Percentiles rank a stretch among this genome's conserved stretches.
Conservation (phyloP, 2,888 invertebrate species). For the Tenodera sinensis region DNA sequence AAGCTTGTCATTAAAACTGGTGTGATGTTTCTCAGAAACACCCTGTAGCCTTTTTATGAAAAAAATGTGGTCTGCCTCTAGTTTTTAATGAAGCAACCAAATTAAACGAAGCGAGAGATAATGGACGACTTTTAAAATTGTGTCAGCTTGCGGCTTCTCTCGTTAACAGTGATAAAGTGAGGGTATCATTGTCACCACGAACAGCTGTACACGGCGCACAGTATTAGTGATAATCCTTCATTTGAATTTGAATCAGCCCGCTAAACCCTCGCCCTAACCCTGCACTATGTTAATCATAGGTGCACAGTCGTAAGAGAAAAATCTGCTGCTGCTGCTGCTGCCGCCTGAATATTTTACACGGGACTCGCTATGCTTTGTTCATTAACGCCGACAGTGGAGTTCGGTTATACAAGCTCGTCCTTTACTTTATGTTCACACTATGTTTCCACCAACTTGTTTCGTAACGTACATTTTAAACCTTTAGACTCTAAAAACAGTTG, state of each 20-base stretch:
- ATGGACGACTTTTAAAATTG: not conserved
- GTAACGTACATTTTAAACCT: too few species aligned
- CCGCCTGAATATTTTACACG: not conserved
- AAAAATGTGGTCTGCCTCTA: not conserved
- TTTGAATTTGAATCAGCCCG: constrained; percentile 14
- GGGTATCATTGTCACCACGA: not conserved
- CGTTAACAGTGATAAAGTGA: not conserved
- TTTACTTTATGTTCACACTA: not conserved
- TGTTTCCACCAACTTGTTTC: too few species aligned
- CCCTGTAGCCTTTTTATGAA: not conserved
- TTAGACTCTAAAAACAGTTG: too few species aligned
- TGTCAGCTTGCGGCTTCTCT: not conserved
- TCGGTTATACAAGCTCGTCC: not conserved
- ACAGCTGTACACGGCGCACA: not conserved
- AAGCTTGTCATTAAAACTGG: too few species aligned
- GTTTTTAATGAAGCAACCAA: not conserved
- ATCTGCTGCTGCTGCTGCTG: not conserved
- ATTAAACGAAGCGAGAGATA: not conserved
- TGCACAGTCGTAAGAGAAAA: not conserved
- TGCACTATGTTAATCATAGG: not conserved
- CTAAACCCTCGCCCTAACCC: not conserved
- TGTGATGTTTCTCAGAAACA: not conserved
- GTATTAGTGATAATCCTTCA: constrained; percentile 10
- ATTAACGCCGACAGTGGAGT: not conserved
- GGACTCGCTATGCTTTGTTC: not conserved